Conservation (phyloP, 2,888 invertebrate species). For the Xiphydria camelus region DNA sequence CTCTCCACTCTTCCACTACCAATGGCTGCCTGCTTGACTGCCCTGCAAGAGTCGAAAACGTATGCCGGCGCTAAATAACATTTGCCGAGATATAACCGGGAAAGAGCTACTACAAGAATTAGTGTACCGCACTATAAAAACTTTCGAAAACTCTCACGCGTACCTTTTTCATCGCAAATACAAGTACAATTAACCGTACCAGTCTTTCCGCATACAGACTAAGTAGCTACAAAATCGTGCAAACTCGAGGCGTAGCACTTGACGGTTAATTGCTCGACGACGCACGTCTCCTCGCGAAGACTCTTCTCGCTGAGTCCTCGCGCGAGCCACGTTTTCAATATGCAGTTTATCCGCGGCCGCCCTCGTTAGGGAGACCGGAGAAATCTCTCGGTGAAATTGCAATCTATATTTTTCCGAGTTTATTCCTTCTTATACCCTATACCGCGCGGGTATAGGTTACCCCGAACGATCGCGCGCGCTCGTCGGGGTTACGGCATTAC, state of each 20-base stretch:
- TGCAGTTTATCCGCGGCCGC: slow-evolving; percentile 30
- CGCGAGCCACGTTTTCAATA: too few species aligned
- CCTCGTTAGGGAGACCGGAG: slow-evolving; percentile 17
- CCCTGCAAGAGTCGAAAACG: slow-evolving; percentile 48
- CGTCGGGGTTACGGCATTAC: slow-evolving; percentile 8
- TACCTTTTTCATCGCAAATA: too few species aligned
- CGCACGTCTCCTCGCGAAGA: slow-evolving; percentile 14
- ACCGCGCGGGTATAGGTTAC: too few species aligned
- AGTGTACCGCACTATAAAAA: too few species aligned
- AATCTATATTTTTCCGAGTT: slow-evolving; percentile 36
- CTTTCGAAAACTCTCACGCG: too few species aligned
- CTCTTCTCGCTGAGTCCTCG: too few species aligned
- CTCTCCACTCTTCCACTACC: slow-evolving; percentile 24
- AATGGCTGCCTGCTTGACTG: slow-evolving; percentile 33
- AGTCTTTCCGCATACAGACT: slow-evolving; percentile 43
- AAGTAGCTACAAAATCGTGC: not conserved
- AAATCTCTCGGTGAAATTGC: slow-evolving; percentile 34
- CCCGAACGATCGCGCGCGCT: slow-evolving; percentile 12
- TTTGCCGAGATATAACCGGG: too few species aligned
- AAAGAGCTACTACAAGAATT: too few species aligned
- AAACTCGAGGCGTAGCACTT: too few species aligned
- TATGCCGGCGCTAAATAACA: slow-evolving; percentile 41
- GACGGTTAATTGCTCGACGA: too few species aligned
- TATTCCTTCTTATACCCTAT: slow-evolving; percentile 24
- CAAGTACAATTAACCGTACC: not conserved